These are phyloP conservation scores for Trinectes maculatus DNA, from an alignment of 2,113 vertebrate species.

Conservation along the genomic window DNA sequence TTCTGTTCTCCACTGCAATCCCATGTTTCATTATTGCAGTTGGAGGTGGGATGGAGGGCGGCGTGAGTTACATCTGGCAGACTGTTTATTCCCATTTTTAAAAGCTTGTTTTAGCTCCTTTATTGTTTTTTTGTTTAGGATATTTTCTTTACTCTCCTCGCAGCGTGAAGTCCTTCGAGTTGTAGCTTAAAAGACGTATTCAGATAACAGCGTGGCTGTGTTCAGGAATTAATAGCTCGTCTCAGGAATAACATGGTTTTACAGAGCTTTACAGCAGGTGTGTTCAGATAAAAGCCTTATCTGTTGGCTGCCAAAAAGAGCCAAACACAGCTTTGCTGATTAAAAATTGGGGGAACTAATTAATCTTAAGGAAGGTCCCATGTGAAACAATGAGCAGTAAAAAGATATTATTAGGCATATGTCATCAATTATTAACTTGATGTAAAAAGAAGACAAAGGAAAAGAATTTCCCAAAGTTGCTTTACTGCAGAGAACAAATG, in stretches of 20 bases:
- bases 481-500: constrained; percentile 56
- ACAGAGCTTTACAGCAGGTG: constrained; percentile 62
- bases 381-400: constrained; percentile 72
- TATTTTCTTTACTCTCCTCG: constrained; percentile 24
- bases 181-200: constrained; percentile 42
- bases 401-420: constrained; percentile 67
- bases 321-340: constrained; percentile 66
- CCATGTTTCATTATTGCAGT: constrained; percentile 68
- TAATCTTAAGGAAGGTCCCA: constrained; percentile 68
- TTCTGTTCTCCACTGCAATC: constrained; percentile 67
- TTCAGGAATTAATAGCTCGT: constrained; percentile 47
- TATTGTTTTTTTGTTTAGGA: constrained; percentile 44
- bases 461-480: constrained; percentile 47
- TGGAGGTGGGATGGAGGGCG: constrained; percentile 38
- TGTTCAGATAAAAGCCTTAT: constrained; percentile 67
- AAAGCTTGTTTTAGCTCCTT: constrained; percentile 38
- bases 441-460: constrained; percentile 60
- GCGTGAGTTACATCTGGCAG: constrained; percentile 38
- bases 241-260: constrained; percentile 48
- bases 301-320: constrained; percentile 68
- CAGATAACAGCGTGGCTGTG: constrained; percentile 35
- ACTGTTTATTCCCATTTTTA: constrained; percentile 47
- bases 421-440: constrained; percentile 76
- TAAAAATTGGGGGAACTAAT: constrained; percentile 72
- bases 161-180: constrained; percentile 46